Evolutionary conservation across 2,888 invertebrate species (phyloP), one percentile per base, ranked within the genome.

Genomic region (Nomada flava): DNA sequence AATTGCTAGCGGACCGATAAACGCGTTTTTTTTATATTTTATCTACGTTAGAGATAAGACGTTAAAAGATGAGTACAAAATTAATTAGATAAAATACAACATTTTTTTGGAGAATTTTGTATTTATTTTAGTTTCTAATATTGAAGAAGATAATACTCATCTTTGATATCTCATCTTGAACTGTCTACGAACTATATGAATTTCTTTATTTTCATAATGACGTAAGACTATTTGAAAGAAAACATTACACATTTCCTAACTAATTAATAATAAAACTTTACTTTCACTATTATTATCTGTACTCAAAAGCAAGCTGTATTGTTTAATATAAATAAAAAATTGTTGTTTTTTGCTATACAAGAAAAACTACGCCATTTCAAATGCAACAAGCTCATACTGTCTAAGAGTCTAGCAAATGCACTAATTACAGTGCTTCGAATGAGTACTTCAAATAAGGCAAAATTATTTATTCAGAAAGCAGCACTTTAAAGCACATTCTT

Each of bases 361-460:
- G 44, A 18, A 69, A 18, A 69, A 70, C 18, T 52, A 62, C 50
- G 62, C 2, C 62, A 71, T 50, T 20, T 70, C 15, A 71, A 69
- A 42, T 11, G 42, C 26, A 75, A 75, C 13, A 29, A n/a, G 26
- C 20, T 52, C 42, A 42, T 52, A 60, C 50, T 42, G 20, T 29
- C 7, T 42, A 75, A 70, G 60, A 70, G 20, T 29, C 7, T 42
- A 75, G 60, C 74, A 60, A 75, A 50, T 71, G 26, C 59, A 42
- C 20, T 50, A 50, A 26, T 52, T 52, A 50, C 62, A 52, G 36
- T 71, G 62, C 62, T 18, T 60, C 53, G 53, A 42, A 42, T 68
- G n/a, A 53, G 15, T 53, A 53, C 53, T 57, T 47, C 13, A 23
- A 69, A 36, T 50, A 50, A 59, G 20, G 44, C n/a, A 36, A 57